Conservation (phyloP, 2,113 vertebrate genomes). For the Puma concolor region DNA sequence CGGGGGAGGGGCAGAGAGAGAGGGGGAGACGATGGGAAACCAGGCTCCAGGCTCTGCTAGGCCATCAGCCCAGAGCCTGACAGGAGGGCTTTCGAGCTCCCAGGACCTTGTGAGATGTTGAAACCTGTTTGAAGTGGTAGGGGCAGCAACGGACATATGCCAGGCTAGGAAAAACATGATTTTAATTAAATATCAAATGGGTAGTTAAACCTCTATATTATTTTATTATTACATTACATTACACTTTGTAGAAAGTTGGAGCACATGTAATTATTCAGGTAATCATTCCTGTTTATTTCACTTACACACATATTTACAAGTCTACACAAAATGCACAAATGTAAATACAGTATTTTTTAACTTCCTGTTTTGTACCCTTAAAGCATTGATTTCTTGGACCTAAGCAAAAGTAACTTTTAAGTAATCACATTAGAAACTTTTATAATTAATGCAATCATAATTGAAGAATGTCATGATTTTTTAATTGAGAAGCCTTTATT, state of each 20-base stretch:
- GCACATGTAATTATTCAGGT: background rate
- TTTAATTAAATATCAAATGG: constrained; percentile 1
- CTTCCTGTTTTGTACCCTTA: constrained; percentile 69
- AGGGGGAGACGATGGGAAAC: no score
- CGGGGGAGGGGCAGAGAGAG: no score
- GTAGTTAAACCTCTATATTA: background rate
- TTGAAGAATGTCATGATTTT: background rate
- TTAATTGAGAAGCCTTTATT: constrained; percentile 10
- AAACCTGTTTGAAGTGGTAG: no score
- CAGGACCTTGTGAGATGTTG: no score
- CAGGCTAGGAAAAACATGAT: background rate
- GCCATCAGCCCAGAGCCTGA: no score
- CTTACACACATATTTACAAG: background rate
- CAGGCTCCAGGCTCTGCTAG: no score
- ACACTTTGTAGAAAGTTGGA: background rate
- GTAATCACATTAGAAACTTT: constrained; percentile 3
- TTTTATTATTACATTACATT: no score
- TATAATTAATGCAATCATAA: constrained; percentile 3
- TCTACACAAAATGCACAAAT: background rate
- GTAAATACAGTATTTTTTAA: constrained; percentile 61
- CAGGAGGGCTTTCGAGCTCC: no score
- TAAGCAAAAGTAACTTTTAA: background rate
- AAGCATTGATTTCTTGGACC: constrained; percentile 60
- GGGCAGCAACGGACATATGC: no score
- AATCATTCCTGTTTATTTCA: constrained; percentile 22